A percentile compares a stretch with the other conserved stretches of the same genome.
Evolutionary conservation across 92 coral and sea anemone species (phyloP).

Genomic region (Chrysogorgia sp.): DNA sequence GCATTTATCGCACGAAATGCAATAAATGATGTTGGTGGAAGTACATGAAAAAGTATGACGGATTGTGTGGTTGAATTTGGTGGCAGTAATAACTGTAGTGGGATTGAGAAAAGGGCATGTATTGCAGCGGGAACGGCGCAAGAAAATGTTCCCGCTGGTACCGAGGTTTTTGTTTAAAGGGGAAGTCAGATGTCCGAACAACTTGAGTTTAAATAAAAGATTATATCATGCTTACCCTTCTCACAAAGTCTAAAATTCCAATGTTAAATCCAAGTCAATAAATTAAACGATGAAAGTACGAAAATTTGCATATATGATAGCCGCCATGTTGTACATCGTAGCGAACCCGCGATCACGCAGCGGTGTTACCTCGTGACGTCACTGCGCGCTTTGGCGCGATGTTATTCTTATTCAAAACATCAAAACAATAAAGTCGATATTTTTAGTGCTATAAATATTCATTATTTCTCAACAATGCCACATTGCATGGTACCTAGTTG

Average conservation of each 20-base stretch:
- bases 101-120: too few relatives aligned
- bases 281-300: too few relatives aligned
- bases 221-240: slow-evolving; percentile 9
- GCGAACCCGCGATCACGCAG: slow-evolving; percentile 29
- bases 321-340: slow-evolving; percentile 15
- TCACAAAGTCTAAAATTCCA: neutral
- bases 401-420: neutral
- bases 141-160: too few relatives aligned
- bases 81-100: too few relatives aligned
- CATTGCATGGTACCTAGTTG: slow-evolving; percentile 58
- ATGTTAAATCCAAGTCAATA: neutral
- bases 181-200: neutral
- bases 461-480: slow-evolving; percentile 38
- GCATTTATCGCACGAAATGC: too few relatives aligned
- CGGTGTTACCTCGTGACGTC: slow-evolving; percentile 36
- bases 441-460: too few relatives aligned
- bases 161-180: too few relatives aligned
- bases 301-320: too few relatives aligned
- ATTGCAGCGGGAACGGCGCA: too few relatives aligned
- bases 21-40: too few relatives aligned
- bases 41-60: too few relatives aligned
- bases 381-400: neutral
- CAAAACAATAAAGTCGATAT: neutral
- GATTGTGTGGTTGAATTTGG: too few relatives aligned
- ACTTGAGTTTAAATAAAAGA: neutral